Evolutionary conservation across 1,140 invertebrate genomes (phyloP), one percentile per base, ranked within the genome.

Genomic region (Drosophila persimilis): DNA sequence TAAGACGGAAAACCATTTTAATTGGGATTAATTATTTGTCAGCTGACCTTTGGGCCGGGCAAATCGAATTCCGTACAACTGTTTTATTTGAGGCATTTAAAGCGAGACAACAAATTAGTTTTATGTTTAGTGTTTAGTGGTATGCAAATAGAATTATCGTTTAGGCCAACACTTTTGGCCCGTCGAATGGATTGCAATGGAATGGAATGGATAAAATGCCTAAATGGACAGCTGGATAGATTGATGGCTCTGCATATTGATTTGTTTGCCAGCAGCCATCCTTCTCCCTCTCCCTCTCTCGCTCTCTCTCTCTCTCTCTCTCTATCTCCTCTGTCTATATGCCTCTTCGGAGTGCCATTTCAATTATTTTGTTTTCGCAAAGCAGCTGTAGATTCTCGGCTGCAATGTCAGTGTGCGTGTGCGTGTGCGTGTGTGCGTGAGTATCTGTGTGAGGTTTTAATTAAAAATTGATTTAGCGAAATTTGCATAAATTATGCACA

Each of bases 401-500:
- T 31, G 29, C 29, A 29, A 29, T 26, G 39, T 26, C 22, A 41
- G 45, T 51, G 20, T 31, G 20, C 20, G 20, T 20, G 26, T 31
- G 20, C 20, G 20, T 20, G 26, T 69, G 41, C 52, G 9, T 45
- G 45, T 64, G 43, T 39, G 15, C 20, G 41, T 17, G 15, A 50
- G 35, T 60, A 47, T 79, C 13, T 74, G 54, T 79, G 66, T 76
- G 55, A 63, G 77, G 73, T 88, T 88, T 86, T 86, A 86, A 86
- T 86, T 86, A 86, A 86, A 86, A 86, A 86, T 86, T 86, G 81
- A 88, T 86, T 86, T 86, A 88, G 83, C 83, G 58, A 81, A 77
- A 86, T 86, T 86, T 86, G 81, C 81, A 86, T 86, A 86, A 86
- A 88, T 88, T 86, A 86, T 81, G 85, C 83, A 86, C 78, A 62